Conservation (phyloP, 1,140 invertebrate species). For the Anagrus nilaparvatae region DNA sequence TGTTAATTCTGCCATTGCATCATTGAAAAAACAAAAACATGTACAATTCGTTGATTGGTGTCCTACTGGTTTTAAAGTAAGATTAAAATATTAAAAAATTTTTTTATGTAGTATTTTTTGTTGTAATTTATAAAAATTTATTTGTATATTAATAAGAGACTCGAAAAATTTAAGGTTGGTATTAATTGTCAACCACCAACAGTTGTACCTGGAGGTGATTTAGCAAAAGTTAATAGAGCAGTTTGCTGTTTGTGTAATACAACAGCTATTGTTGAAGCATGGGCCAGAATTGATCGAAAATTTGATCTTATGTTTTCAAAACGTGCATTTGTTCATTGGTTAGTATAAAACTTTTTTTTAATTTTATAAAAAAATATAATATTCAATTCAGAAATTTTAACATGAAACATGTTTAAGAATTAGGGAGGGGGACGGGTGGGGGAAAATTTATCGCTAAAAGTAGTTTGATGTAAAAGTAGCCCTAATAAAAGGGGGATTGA, state of each 20-base stretch:
- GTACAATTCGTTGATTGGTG: constrained; percentile 57
- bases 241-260: constrained; percentile 83
- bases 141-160: constrained; percentile 10
- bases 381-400: too few species aligned
- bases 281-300: constrained; percentile 56
- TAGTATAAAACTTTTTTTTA: too few species aligned
- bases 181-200: constrained; percentile 82
- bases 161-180: constrained; percentile 36
- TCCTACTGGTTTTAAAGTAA: constrained; percentile 53
- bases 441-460: too few species aligned
- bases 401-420: too few species aligned
- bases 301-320: constrained; percentile 52
- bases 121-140: background rate
- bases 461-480: background rate
- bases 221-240: constrained; percentile 75
- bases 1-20: constrained; percentile 65
- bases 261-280: constrained; percentile 78
- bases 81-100: background rate
- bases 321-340: constrained; percentile 52
- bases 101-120: background rate
- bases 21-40: constrained; percentile 56
- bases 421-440: too few species aligned
- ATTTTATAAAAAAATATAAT: background rate
- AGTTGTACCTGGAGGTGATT: constrained; percentile 67
- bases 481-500: constrained; percentile 14